Percentiles rank a stretch among this genome's conserved stretches.
Evolutionary conservation across 1,140 invertebrate species (phyloP).

Genomic region (Cydia amplana): DNA sequence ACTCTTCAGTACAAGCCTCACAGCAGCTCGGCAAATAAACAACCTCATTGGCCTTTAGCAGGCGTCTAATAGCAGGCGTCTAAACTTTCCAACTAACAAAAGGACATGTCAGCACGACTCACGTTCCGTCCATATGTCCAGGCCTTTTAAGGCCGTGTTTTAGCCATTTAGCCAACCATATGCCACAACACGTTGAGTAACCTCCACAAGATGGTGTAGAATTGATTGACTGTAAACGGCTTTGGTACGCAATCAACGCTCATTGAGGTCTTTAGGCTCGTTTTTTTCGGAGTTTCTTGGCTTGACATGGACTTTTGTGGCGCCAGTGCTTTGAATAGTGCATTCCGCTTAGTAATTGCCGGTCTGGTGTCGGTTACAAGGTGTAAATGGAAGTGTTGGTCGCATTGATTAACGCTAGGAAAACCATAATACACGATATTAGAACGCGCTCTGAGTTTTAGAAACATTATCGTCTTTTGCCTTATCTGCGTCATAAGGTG

Average conservation of each 20-base stretch:
- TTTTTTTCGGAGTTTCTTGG: constrained; percentile 45
- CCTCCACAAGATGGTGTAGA: constrained; percentile 55
- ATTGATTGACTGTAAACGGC: constrained; percentile 66
- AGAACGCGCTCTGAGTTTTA: background rate
- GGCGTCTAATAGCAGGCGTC: constrained; percentile 22
- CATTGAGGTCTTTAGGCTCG: constrained; percentile 46
- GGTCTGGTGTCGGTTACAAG: constrained; percentile 22
- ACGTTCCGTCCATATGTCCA: constrained; percentile 54
- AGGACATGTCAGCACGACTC: constrained; percentile 49
- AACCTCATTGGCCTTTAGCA: constrained; percentile 37
- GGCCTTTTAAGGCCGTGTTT: constrained; percentile 61
- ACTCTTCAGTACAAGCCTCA: background rate
- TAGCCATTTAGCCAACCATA: constrained; percentile 57
- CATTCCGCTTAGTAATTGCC: constrained; percentile 17
- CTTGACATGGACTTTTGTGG: constrained; percentile 40
- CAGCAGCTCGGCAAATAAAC: constrained; percentile 30
- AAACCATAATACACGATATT: background rate
- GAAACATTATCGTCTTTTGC: background rate
- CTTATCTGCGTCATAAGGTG: background rate
- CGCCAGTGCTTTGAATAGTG: constrained; percentile 9
- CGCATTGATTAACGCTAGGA: background rate
- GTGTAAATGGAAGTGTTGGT: constrained; percentile 21
- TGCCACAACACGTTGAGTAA: constrained; percentile 53
- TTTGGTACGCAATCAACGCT: constrained; percentile 58
- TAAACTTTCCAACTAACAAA: constrained; percentile 43